Percentiles rank a stretch among this genome's conserved stretches.
Evolutionary conservation across 1,140 invertebrate genomes (phyloP).

Genomic region (Gryllus bimaculatus): DNA sequence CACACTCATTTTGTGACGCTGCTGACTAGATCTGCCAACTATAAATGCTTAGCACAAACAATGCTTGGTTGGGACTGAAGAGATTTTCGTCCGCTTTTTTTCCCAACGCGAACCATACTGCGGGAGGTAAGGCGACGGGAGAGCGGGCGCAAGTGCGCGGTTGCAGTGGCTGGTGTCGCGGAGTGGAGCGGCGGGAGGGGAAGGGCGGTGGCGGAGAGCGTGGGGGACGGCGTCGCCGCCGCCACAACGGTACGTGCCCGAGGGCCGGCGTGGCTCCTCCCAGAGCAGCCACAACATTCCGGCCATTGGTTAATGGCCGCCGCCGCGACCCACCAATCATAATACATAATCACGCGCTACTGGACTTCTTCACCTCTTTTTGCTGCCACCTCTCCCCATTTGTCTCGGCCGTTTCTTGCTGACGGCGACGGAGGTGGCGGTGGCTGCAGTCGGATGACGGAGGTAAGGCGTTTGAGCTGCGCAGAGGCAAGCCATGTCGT

Average conservation of each 20-base stretch:
- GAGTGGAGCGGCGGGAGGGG: background rate
- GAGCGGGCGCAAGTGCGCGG: too few relatives aligned
- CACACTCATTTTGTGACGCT: too few relatives aligned
- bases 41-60: too few relatives aligned
- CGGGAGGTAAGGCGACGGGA: background rate
- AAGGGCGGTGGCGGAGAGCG: background rate
- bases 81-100: too few relatives aligned
- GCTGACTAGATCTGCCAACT: too few relatives aligned
- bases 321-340: slow-evolving; percentile 2
- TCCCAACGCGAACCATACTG: background rate
- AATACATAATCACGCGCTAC: background rate
- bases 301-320: background rate
- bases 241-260: background rate
- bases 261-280: background rate
- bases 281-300: background rate
- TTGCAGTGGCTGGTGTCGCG: background rate
- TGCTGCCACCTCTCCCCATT: background rate
- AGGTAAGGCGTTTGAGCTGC: too few relatives aligned
- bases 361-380: background rate
- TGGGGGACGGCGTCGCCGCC: too few relatives aligned
- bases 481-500: too few relatives aligned
- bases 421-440: background rate
- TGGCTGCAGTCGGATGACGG: background rate
- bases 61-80: too few relatives aligned
- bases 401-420: background rate